These are phyloP conservation scores for Artibeus lituratus DNA, from an alignment of 2,797 vertebrate species.

Conservation along the genomic window DNA sequence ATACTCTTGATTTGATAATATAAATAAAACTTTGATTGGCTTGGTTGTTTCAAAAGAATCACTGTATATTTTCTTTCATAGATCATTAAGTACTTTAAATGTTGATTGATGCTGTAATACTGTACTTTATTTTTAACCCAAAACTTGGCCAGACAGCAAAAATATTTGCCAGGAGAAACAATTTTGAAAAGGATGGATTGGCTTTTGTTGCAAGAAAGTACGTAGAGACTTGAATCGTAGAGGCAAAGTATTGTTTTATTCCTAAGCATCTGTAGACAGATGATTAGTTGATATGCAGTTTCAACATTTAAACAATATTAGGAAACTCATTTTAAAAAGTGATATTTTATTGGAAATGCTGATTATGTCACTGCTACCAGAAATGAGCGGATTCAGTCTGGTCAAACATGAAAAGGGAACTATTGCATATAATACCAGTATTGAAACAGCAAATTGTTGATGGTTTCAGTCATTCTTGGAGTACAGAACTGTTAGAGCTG, in stretches of 20 bases:
- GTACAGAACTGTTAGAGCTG: neutral
- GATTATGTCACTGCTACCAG: constrained; percentile 37
- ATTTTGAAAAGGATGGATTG: constrained; percentile 76
- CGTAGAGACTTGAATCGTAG: constrained; percentile 37
- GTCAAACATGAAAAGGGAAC: neutral
- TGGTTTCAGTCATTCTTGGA: neutral
- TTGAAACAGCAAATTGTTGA: neutral
- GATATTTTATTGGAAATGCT: constrained; percentile 43
- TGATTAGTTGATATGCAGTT: constrained; percentile 50
- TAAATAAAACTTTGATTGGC: constrained; percentile 59
- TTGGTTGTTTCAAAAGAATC: constrained; percentile 59
- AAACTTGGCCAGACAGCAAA: constrained; percentile 77
- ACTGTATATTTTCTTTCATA: constrained; percentile 68
- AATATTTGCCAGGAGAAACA: constrained; percentile 78
- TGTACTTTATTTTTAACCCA: constrained; percentile 78
- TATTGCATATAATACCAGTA: neutral
- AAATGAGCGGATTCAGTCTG: constrained; percentile 28
- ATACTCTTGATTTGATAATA: constrained; percentile 52
- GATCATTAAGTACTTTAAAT: constrained; percentile 66
- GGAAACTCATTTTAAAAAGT: constrained; percentile 59
- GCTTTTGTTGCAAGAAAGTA: constrained; percentile 62
- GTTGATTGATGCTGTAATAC: constrained; percentile 75
- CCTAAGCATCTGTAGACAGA: constrained; percentile 52
- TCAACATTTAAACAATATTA: constrained; percentile 67
- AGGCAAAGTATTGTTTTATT: constrained; percentile 61